A percentile compares a stretch with the other conserved stretches of the same genome.
phyloP scores from a whole-genome alignment of 2,113 vertebrate species.

The Guaruba guarouba region DNA sequence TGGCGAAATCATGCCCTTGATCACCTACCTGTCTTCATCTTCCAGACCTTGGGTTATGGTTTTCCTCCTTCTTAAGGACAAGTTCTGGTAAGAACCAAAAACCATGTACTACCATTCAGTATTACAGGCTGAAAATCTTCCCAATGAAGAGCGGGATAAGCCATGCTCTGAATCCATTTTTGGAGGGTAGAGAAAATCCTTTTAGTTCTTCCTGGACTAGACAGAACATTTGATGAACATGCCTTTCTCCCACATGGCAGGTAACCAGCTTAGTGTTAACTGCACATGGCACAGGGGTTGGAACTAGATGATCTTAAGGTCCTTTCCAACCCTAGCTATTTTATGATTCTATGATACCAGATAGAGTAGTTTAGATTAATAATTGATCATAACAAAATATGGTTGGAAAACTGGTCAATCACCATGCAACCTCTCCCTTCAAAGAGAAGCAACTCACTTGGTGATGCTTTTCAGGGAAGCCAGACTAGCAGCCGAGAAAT shows the following conservation, averaged over 20 bases:
- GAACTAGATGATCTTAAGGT: background rate
- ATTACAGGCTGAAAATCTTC: background rate
- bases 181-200: background rate
- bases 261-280: background rate
- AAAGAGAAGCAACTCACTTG: background rate
- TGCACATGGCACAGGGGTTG: background rate
- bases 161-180: background rate
- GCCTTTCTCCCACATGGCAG: background rate
- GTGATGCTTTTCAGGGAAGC: background rate
- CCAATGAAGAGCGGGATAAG: background rate
- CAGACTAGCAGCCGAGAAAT: background rate
- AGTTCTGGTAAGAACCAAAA: background rate
- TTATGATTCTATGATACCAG: background rate
- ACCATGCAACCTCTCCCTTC: background rate
- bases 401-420: background rate
- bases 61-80: background rate
- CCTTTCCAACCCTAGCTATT: background rate
- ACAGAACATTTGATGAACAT: accelerated
- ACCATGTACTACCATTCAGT: background rate
- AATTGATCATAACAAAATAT: background rate
- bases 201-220: background rate
- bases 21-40: background rate
- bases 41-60: background rate
- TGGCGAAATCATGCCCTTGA: background rate
- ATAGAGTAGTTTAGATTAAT: background rate